phyloP scores from a whole-genome alignment of 2,797 vertebrate genomes.

The Fistularia tabacaria region DNA sequence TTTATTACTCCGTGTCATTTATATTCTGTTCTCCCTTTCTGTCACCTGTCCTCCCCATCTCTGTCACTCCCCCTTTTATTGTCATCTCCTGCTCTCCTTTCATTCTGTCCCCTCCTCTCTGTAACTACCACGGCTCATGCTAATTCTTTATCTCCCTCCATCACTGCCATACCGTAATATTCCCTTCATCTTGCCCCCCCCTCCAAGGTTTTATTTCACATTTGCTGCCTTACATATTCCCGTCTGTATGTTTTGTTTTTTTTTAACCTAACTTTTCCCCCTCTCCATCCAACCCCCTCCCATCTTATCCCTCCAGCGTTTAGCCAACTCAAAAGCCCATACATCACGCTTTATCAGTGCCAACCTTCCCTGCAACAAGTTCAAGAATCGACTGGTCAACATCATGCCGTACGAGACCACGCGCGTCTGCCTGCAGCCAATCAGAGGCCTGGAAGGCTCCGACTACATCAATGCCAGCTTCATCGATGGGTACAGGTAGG shows the following conservation, averaged over 20 bases:
- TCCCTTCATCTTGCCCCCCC: slow-evolving; percentile 16
- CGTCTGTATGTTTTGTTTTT: slow-evolving; percentile 3
- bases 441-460: slow-evolving; percentile 93
- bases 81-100: too few species aligned
- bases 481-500: slow-evolving; percentile 92
- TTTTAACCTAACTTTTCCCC: not conserved
- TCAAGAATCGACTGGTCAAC: slow-evolving; percentile 99
- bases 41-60: slow-evolving; percentile 24
- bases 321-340: slow-evolving; percentile 98
- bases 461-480: slow-evolving; percentile 98
- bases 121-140: not conserved
- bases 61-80: slow-evolving; percentile 2
- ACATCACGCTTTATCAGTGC: slow-evolving; percentile 97
- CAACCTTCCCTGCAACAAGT: slow-evolving; percentile 99
- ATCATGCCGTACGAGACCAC: slow-evolving; percentile 99
- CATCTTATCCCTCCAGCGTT: slow-evolving; percentile 71
- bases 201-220: slow-evolving; percentile 4
- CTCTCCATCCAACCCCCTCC: not conserved
- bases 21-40: slow-evolving; percentile 35
- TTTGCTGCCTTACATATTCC: not conserved
- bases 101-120: slow-evolving; percentile 5
- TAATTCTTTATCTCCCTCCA: slow-evolving; percentile 18
- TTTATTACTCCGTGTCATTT: slow-evolving; percentile 41
- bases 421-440: slow-evolving; percentile 94
- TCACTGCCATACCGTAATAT: slow-evolving; percentile 5